phyloP scores from a whole-genome alignment of 2,888 invertebrate species.

The Sphaerophoria rueppellii region DNA sequence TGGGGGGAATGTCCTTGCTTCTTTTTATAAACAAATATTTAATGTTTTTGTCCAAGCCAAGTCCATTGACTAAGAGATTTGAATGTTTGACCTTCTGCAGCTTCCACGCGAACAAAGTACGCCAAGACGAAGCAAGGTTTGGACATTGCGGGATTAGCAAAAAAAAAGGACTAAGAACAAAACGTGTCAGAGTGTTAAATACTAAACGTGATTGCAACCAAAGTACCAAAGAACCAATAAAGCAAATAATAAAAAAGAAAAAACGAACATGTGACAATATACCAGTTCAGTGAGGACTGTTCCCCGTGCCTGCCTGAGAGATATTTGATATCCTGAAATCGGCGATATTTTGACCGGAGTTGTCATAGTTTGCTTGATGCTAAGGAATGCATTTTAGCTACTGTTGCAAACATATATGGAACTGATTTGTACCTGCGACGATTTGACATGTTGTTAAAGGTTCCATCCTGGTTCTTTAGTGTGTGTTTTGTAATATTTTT shows the following conservation, averaged over 20 bases:
- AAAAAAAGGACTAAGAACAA: slow-evolving; percentile 5
- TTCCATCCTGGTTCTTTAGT: slow-evolving; percentile 27
- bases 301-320: slow-evolving; percentile 18
- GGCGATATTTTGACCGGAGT: slow-evolving; percentile 48
- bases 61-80: slow-evolving; percentile 15
- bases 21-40: slow-evolving; percentile 48
- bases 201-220: slow-evolving; percentile 22
- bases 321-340: slow-evolving; percentile 54
- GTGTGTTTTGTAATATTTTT: too few relatives aligned
- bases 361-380: slow-evolving; percentile 51
- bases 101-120: slow-evolving; percentile 68
- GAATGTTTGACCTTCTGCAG: slow-evolving; percentile 32
- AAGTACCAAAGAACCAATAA: slow-evolving; percentile 45
- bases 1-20: slow-evolving; percentile 65
- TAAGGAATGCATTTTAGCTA: slow-evolving; percentile 59
- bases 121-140: slow-evolving; percentile 39
- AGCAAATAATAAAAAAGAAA: slow-evolving; percentile 51
- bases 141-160: slow-evolving; percentile 17
- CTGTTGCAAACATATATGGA: slow-evolving; percentile 48
- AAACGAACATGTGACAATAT: neutral
- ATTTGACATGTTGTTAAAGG: slow-evolving; percentile 23
- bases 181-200: slow-evolving; percentile 29
- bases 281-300: neutral
- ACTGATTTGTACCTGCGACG: neutral
- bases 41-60: slow-evolving; percentile 15